Conservation (phyloP, 1,140 invertebrate genomes). For the Conus betulinus region DNA sequence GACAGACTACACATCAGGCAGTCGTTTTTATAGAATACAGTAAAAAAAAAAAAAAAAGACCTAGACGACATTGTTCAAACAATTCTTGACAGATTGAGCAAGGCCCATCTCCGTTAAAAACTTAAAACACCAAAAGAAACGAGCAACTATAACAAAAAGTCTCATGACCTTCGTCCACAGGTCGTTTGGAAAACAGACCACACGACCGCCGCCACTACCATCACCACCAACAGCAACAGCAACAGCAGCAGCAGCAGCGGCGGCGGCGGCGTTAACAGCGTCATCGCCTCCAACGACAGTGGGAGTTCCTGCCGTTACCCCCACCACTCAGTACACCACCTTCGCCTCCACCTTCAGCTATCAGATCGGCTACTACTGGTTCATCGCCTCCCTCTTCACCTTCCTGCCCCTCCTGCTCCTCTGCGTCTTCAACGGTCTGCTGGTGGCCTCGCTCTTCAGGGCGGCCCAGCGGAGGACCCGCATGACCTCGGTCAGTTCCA, state of each 20-base stretch:
- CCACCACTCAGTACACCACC: conserved; percentile 43
- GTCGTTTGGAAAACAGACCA: conserved; percentile 13
- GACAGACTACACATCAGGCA: too few relatives aligned
- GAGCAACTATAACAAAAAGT: too few relatives aligned
- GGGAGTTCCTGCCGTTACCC: neutral
- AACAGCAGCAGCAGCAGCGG: too few relatives aligned
- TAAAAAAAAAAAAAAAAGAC: too few relatives aligned
- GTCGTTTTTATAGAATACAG: too few relatives aligned
- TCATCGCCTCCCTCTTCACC: conserved; percentile 80
- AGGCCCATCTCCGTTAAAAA: too few relatives aligned
- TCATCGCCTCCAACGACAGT: neutral
- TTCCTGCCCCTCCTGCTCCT: conserved; percentile 75
- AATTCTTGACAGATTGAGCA: too few relatives aligned
- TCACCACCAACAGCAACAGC: too few relatives aligned
- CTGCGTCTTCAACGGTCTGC: conserved; percentile 84
- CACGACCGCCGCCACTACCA: neutral
- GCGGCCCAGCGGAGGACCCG: conserved; percentile 77
- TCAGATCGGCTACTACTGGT: conserved; percentile 82
- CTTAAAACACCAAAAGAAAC: too few relatives aligned
- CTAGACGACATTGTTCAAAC: too few relatives aligned
- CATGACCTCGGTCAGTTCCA: conserved; percentile 73
- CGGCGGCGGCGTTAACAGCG: too few relatives aligned
- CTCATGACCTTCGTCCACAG: neutral
- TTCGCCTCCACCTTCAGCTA: conserved; percentile 78
- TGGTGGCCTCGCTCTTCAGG: conserved; percentile 82